Evolutionary conservation across 2,797 vertebrate species (phyloP).

Genomic region (Euthynnus affinis): DNA sequence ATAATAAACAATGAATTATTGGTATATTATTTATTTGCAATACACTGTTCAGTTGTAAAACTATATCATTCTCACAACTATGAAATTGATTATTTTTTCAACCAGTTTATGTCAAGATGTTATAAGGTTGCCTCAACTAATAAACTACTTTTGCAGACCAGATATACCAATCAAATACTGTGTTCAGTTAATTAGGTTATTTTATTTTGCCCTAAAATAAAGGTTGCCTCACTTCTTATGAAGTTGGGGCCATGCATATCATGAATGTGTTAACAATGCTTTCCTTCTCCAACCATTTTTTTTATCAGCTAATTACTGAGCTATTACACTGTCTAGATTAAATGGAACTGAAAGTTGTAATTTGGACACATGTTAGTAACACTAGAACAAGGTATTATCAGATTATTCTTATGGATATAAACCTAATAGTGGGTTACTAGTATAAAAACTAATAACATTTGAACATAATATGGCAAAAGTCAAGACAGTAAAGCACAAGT

Average conservation of each 20-base stretch:
- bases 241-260: background rate
- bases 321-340: conserved; percentile 3
- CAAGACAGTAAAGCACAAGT: background rate
- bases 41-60: background rate
- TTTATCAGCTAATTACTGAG: background rate
- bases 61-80: background rate
- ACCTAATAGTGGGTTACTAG: background rate
- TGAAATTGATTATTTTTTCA: conserved; percentile 2
- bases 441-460: background rate
- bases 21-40: background rate
- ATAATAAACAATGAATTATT: conserved; percentile 13
- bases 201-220: background rate
- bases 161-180: background rate
- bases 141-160: background rate
- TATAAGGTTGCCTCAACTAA: background rate
- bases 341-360: background rate
- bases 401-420: no score
- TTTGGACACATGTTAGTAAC: no score
- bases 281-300: background rate
- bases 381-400: no score
- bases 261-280: background rate
- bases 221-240: background rate
- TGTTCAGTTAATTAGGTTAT: background rate
- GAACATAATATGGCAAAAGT: background rate
- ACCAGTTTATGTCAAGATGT: background rate